Base-by-base conservation (phyloP, 1,140 invertebrate species). In the Diorhabda carinulata region DNA sequence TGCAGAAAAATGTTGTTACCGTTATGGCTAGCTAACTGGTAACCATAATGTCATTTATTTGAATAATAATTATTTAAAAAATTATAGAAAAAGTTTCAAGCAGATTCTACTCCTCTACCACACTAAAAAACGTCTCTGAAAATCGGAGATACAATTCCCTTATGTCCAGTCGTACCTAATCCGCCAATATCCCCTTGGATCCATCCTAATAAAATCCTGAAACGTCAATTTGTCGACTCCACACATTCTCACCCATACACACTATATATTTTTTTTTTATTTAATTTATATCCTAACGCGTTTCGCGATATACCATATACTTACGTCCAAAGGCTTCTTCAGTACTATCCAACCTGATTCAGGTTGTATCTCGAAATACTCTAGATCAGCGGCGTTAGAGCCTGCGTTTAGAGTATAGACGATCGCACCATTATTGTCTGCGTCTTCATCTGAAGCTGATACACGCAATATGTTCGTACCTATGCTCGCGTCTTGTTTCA, bases 281-380 rank as follows among this genome's bases (percentile, higher is more conserved):
- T 25, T 25, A 25, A 25, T 25, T 25, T 1, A 25, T 59, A 52
- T 57, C 63, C 67, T 68, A 42, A 25, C 68, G 52, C 63, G 61
- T n/a, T 43, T 42, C 59, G 52, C 52, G 43, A 69, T 41, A 9
- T 43, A 6, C 67, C 43, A 41, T 61, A 84, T 85, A 95, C 95
- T 96, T 92, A 96, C 94, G 88, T 97, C 95, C 74, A 97, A 85
- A 66, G 94, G 92, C 80, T 96, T 96, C 85, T 94, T 95, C 71
- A 97, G 82, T 43, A 94, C 92, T 79, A 97, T 97, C 95, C 95
- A 97, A 78, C 95, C 95, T 77, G 94, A 96, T 81, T 97, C 95
- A 72, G 93, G 92, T 84, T 96, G 94, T 73, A 97, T 96, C 81
- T 94, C 92, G 83, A 97, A 97, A 84, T 97, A 97, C 79, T 96